Base-by-base conservation (phyloP, 2,797 vertebrate species). In the Centroberyx gerrardi region DNA sequence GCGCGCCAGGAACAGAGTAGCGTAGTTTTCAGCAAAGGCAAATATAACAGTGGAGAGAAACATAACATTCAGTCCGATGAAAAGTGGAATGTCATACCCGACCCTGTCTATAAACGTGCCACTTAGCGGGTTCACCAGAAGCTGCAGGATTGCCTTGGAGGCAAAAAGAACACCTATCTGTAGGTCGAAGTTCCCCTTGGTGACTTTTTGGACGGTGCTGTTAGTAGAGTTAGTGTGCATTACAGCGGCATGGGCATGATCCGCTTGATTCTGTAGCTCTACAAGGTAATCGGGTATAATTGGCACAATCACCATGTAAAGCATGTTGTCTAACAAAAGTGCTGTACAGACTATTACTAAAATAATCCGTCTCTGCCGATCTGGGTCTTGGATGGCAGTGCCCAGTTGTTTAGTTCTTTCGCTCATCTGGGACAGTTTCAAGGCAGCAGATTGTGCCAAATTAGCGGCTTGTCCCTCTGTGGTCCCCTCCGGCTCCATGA, bases 261-360 rank as follows among this genome's bases (percentile, higher is more conserved):
- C 88, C 33, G 92, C 92, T 72, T 94, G 91, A 29, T 82, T 89
- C 90, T 95, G 93, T 75, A 99, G 94, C 60, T 81, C 92, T 72
- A 93, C 95, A 73, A 99, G 94, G 90, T 98, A 99, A 88, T 97
- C 95, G 29, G 98, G 98, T 85, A 99, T 95, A 77, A 99, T 99
- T 83, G 98, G 98, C 76, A 99, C 98, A 90, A 99, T 98, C 31
- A 99, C 98, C 98, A 99, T 99, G 82, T 97, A 99, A 58, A 99
- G 96, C 98, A 99, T 99, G 76, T 99, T 99, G 95, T 99, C 98
- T 93, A 99, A 91, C 28, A 99, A 92, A 77, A 99, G 96, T 46
- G 95, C 98, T 72, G 96, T 88, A 54, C 97, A 99, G 42, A 99
- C 98, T 79, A 98, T 97, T 9, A 96, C 90, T 76, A 99, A 90